Percentiles rank a stretch among this genome's conserved stretches.
Conservation (phyloP, 2,888 invertebrate genomes). For the Darwinula stevensoni region DNA sequence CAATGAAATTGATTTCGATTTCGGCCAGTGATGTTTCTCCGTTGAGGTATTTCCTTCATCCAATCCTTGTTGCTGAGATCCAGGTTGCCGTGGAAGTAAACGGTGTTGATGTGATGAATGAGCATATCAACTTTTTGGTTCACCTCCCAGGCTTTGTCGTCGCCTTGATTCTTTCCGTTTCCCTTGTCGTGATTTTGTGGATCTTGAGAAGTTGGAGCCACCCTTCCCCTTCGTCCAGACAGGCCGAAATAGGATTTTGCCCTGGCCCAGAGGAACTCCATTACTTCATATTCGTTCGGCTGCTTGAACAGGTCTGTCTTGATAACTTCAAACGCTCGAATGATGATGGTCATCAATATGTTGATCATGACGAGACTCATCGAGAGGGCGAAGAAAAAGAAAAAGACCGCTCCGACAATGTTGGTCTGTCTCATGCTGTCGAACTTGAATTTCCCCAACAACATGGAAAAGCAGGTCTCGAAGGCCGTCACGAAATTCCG, state of each 20-base stretch:
- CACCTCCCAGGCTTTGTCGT: too few relatives aligned
- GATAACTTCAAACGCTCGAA: neutral
- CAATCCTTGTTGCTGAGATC: too few relatives aligned
- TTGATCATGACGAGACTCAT: neutral
- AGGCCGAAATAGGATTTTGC: conserved; percentile 1
- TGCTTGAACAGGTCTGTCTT: neutral
- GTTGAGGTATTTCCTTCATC: too few relatives aligned
- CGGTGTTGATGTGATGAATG: too few relatives aligned
- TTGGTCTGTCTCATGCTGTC: neutral
- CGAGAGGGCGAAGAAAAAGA: neutral
- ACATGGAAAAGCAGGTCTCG: neutral
- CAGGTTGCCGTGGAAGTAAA: too few relatives aligned
- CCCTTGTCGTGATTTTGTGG: too few relatives aligned
- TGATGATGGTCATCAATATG: neutral
- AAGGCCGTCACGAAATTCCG: neutral
- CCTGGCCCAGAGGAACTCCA: neutral
- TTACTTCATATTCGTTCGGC: neutral
- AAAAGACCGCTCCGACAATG: neutral
- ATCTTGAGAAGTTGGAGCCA: too few relatives aligned
- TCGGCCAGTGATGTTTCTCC: too few relatives aligned
- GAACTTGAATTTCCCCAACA: conserved; percentile 1
- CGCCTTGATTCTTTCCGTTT: too few relatives aligned
- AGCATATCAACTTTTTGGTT: too few relatives aligned
- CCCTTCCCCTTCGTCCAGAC: too few relatives aligned
- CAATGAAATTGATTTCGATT: too few relatives aligned